phyloP scores from a whole-genome alignment of 2,888 invertebrate species.

The Physocephala rufipes region DNA sequence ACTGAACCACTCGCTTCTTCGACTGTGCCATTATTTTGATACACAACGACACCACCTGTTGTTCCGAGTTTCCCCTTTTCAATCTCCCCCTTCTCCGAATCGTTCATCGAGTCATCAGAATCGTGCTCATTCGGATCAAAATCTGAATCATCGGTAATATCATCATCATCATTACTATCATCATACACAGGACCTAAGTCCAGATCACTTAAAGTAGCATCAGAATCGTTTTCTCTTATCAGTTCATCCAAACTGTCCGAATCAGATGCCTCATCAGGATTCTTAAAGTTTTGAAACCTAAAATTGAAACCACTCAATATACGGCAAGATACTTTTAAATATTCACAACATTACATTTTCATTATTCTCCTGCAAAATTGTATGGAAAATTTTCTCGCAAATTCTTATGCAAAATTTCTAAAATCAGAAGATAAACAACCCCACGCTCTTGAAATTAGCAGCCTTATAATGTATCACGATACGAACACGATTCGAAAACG shows the following conservation, averaged over 20 bases:
- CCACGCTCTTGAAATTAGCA: conserved; percentile 20
- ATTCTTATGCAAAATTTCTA: neutral
- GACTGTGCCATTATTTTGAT: neutral
- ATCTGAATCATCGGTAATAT: conserved; percentile 44
- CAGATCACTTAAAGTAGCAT: no score
- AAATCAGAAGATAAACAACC: conserved; percentile 22
- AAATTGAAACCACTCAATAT: neutral
- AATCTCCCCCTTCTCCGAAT: conserved; percentile 31
- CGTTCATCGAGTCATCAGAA: conserved; percentile 53
- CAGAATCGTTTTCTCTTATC: conserved; percentile 53
- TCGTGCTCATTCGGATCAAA: conserved; percentile 55
- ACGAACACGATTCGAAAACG: no score
- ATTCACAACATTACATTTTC: conserved; percentile 12
- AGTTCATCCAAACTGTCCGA: conserved; percentile 57
- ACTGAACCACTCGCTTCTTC: conserved; percentile 38
- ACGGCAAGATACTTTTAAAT: neutral
- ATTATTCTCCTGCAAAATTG: conserved; percentile 8
- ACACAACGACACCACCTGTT: neutral
- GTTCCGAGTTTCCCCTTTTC: conserved; percentile 31
- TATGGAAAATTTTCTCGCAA: neutral
- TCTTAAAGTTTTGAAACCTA: conserved; percentile 57
- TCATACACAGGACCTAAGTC: conserved; percentile 50
- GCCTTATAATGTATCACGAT: no score
- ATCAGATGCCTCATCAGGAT: conserved; percentile 52
- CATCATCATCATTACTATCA: conserved; percentile 50